These are phyloP conservation scores for Ciconia maguari DNA, from an alignment of 2,113 vertebrate genomes.

Conservation along the genomic window DNA sequence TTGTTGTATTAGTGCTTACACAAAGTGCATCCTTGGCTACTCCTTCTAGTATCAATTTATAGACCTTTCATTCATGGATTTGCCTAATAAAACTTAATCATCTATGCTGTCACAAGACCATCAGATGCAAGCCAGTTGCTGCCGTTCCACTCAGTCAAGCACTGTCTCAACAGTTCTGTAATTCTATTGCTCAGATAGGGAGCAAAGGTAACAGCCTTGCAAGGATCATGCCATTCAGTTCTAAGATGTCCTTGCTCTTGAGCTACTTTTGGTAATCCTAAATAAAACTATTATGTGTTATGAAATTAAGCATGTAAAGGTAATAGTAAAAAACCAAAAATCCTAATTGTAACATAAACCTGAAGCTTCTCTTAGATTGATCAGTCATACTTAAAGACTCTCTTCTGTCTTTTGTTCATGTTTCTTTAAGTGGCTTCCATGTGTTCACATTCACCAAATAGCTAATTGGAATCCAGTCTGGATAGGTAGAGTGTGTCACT, in stretches of 20 bases:
- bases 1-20: neutral
- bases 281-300: neutral
- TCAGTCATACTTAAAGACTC: neutral
- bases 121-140: neutral
- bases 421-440: neutral
- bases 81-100: neutral
- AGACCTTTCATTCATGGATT: neutral
- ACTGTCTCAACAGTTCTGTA: neutral
- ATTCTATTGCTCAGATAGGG: neutral
- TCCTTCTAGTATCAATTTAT: neutral
- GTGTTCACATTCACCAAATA: neutral
- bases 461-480: neutral
- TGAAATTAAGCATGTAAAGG: neutral
- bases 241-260: neutral
- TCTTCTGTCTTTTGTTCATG: neutral
- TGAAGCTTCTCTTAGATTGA: neutral
- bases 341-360: neutral
- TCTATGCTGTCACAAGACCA: neutral
- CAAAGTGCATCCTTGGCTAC: neutral
- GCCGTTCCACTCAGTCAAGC: neutral
- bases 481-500: neutral
- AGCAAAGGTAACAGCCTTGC: neutral
- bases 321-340: neutral
- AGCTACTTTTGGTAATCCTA: neutral
- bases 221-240: neutral